These are phyloP conservation scores for Mola mola DNA, from an alignment of 2,113 vertebrate species.

Conservation along the genomic window DNA sequence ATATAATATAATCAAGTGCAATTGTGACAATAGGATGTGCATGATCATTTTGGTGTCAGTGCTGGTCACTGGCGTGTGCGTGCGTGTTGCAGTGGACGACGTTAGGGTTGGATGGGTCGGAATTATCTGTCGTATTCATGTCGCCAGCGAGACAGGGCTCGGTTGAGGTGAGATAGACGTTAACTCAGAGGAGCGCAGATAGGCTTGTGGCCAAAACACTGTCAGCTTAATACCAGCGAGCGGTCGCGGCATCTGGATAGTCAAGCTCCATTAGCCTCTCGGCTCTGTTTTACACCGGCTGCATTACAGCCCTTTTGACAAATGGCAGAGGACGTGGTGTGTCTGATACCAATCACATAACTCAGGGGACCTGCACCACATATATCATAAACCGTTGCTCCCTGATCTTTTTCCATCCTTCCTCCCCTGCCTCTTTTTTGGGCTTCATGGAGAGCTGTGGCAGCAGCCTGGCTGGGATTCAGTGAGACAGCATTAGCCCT, in stretches of 20 bases:
- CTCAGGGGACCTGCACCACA: slow-evolving; percentile 64
- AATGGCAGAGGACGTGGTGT: slow-evolving; percentile 71
- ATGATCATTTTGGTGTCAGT: slow-evolving; percentile 9
- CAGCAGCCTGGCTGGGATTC: slow-evolving; percentile 47
- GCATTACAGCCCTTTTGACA: slow-evolving; percentile 72
- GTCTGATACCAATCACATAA: slow-evolving; percentile 72
- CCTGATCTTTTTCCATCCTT: not conserved
- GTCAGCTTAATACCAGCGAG: slow-evolving; percentile 60
- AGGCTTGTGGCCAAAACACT: slow-evolving; percentile 66
- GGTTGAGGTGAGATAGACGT: slow-evolving; percentile 54
- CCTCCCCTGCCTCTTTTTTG: no score
- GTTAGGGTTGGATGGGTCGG: slow-evolving; percentile 13
- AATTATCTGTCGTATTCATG: slow-evolving; percentile 58
- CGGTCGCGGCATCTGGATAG: slow-evolving; percentile 76
- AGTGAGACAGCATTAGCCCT: slow-evolving; percentile 57
- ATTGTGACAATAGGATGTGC: no score
- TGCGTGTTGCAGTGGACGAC: slow-evolving; percentile 1
- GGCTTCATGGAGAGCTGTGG: slow-evolving; percentile 37
- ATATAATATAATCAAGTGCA: no score
- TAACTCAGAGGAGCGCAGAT: slow-evolving; percentile 51
- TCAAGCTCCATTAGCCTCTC: slow-evolving; percentile 79
- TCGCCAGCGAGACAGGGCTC: slow-evolving; percentile 28
- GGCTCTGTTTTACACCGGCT: slow-evolving; percentile 68
- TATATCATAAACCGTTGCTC: slow-evolving; percentile 52
- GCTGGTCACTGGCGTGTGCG: not conserved